Percentiles rank a stretch among this genome's conserved stretches.
These are phyloP conservation scores for Tiliacea citrago DNA, from an alignment of 2,888 invertebrate genomes.

Conservation along the genomic window DNA sequence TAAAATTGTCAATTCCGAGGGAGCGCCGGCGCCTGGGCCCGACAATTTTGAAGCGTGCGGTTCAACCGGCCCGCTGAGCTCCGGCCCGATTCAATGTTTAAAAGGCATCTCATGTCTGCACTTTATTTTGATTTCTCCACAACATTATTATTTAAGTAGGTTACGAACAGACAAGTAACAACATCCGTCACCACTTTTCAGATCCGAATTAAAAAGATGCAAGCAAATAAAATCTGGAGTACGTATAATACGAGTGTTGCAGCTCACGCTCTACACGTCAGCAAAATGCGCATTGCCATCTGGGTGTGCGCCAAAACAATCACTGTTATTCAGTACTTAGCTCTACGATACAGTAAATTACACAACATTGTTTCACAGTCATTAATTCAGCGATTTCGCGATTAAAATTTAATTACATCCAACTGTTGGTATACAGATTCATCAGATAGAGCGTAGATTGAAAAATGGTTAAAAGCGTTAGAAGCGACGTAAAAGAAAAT, in stretches of 20 bases:
- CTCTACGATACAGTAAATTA: slow-evolving; percentile 75
- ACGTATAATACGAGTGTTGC: slow-evolving; percentile 52
- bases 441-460: slow-evolving; percentile 72
- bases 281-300: slow-evolving; percentile 85
- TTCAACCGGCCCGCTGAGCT: slow-evolving; percentile 69
- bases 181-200: slow-evolving; percentile 27
- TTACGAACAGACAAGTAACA: slow-evolving; percentile 14
- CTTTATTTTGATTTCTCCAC: slow-evolving; percentile 59
- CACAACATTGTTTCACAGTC: slow-evolving; percentile 72
- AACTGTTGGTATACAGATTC: slow-evolving; percentile 65
- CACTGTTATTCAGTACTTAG: slow-evolving; percentile 88
- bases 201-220: slow-evolving; percentile 54
- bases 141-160: slow-evolving; percentile 47
- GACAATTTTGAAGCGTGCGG: slow-evolving; percentile 83
- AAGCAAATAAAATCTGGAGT: slow-evolving; percentile 60
- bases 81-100: slow-evolving; percentile 69
- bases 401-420: slow-evolving; percentile 70
- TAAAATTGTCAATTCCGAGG: slow-evolving; percentile 93
- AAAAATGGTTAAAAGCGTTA: slow-evolving; percentile 76
- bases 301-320: slow-evolving; percentile 89
- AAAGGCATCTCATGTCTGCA: slow-evolving; percentile 70
- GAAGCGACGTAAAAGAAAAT: slow-evolving; percentile 84
- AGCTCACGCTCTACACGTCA: slow-evolving; percentile 78
- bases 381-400: slow-evolving; percentile 67
- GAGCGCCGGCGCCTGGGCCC: slow-evolving; percentile 82